Evolutionary conservation across 2,888 invertebrate species (phyloP), one percentile per base, ranked within the genome.

Genomic region (Erebia palarica): DNA sequence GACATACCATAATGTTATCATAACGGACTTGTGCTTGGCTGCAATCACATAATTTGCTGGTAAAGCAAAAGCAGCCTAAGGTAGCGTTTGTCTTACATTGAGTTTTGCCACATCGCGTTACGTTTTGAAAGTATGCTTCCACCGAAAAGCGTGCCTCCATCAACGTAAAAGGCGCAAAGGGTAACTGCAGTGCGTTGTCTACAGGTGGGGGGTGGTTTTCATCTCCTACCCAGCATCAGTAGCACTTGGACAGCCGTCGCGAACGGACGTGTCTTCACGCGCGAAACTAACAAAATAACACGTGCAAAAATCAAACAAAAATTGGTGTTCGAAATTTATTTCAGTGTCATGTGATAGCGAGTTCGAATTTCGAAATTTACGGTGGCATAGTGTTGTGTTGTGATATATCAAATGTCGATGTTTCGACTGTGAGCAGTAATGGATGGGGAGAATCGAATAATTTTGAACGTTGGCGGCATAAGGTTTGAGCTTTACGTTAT

Each of bases 391-490:
- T 70, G 70, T 36, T 70, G 70, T 70, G 70, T 36, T 70, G 70
- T 66, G 70, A 14, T 8, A 9, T 16, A 44, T 70, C 70, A 66
- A 57, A 66, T 85, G 84, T 82, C 75, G 78, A 70, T 75, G 71
- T 55, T 66, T 69, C 69, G 61, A 72, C 49, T 47, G 63, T 71
- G 70, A 75, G 76, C 77, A 75, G 80, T 75, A 71, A 96, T 97
- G 96, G 97, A 97, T 95, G 96, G 97, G 78, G 98, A 98, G 94
- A 98, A 98, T 91, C 95, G 98, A 85, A 97, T 98, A 83, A 97
- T 98, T 88, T 94, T 98, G 86, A 98, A 98, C 94, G 98, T 98
- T 86, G 98, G 98, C 77, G 98, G 98, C 76, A 98, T 98, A 87
- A 95, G 97, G 91, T 97, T 78, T 83, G 87, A 61, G 68, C 57